Evolutionary conservation across 2,888 invertebrate species (phyloP).

Genomic region (Cephalotes varians): DNA sequence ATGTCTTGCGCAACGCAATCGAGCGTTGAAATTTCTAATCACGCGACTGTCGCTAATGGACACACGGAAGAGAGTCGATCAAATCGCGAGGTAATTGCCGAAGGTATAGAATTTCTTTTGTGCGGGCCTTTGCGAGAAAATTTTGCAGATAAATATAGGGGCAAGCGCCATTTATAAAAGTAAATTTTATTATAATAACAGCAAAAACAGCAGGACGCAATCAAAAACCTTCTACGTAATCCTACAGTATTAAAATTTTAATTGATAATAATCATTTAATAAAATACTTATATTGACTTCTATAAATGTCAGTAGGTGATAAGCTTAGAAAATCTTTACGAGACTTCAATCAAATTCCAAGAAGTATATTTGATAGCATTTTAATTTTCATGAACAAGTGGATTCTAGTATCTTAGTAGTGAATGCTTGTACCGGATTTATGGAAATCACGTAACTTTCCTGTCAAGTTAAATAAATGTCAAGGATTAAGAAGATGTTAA

Average conservation of each 20-base stretch:
- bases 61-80: conserved; percentile 39
- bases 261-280: neutral
- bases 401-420: neutral
- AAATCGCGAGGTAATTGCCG: conserved; percentile 29
- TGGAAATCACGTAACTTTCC: neutral
- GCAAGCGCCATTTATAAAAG: neutral
- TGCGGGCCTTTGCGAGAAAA: neutral
- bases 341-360: neutral
- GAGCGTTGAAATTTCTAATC: conserved; percentile 44
- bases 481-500: conserved; percentile 4
- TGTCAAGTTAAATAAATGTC: conserved; percentile 43
- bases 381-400: neutral
- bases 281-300: neutral
- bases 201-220: neutral
- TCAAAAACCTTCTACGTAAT: neutral
- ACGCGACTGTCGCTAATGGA: conserved; percentile 34
- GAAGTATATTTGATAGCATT: neutral
- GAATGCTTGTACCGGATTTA: neutral
- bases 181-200: conserved; percentile 24
- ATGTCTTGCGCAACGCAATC: conserved; percentile 50
- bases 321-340: neutral
- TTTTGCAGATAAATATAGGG: neutral
- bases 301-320: neutral
- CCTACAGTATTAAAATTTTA: neutral
- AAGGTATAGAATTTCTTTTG: conserved; percentile 1